Evolutionary conservation across 64 coral and sea anemone species (phyloP).

Genomic region (Montipora efflorescens): DNA sequence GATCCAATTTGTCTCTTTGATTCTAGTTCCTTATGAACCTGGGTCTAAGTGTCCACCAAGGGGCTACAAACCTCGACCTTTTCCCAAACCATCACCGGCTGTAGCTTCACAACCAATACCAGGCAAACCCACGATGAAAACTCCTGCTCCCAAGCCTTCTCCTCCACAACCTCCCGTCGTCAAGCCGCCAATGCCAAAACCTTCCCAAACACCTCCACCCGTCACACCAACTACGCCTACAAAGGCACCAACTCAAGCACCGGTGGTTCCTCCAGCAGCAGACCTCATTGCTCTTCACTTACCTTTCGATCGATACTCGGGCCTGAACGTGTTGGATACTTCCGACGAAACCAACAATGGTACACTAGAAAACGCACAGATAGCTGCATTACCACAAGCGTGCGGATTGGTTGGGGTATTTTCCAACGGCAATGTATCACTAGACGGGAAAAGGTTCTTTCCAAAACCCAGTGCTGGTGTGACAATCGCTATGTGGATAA

Average conservation of each 20-base stretch:
- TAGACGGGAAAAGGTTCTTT: conserved; percentile 72
- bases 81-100: not conserved
- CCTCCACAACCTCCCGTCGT: conserved; percentile 1
- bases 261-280: conserved; percentile 24
- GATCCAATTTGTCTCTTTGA: not conserved
- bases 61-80: conserved; percentile 62
- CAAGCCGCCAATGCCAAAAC: conserved; percentile 24
- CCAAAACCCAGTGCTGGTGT: conserved; percentile 73
- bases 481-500: conserved; percentile 85
- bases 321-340: conserved; percentile 54
- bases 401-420: conserved; percentile 80
- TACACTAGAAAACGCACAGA: conserved; percentile 58
- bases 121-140: not conserved
- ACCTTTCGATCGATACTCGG: conserved; percentile 71
- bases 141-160: conserved; percentile 28
- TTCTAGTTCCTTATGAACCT: conserved; percentile 31
- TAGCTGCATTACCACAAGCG: conserved; percentile 50
- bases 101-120: not conserved
- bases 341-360: conserved; percentile 73
- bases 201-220: conserved; percentile 30
- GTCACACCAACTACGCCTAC: conserved; percentile 18
- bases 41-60: conserved; percentile 63
- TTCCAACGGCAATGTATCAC: conserved; percentile 69
- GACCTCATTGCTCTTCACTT: conserved; percentile 44
- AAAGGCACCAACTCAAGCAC: conserved; percentile 28